Base-by-base conservation (phyloP, 30 jellyfish, hydroid and myxozoan species). In the Turritopsis dohrnii region DNA sequence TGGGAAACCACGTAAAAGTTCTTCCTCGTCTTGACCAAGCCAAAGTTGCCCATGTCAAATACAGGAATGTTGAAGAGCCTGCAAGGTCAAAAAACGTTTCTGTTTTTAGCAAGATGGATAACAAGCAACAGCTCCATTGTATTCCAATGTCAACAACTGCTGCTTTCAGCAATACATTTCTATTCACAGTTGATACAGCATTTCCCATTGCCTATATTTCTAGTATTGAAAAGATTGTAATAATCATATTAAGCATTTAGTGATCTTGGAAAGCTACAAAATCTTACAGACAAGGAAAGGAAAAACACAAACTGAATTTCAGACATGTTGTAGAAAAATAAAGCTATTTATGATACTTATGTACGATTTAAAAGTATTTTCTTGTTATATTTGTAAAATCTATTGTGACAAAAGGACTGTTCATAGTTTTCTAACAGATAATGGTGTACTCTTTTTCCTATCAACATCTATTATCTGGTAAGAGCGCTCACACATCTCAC, bases 41-140 rank as follows among this genome's bases (percentile, higher is more conserved):
- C 26, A 93, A 86, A 8, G 96, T 76, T 28, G 75, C 89, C 98
- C 98, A 93, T 29, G 98, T 82, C 52, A 93, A 89, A 21, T 76
- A 71, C 80, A 93, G 88, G 76, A 93, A 93, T 0, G 98, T 88
- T 30, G 96, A 87, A 19, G 98, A 93, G 19, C 98, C 98, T 16
- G 95, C 96, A 22, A 93, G 88, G 66, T 93, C 98, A 80, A 88
- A 93, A 83, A 93, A 93, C n/a, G 69, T 80, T 79, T 93, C 98
- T 0, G 98, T 93, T 66, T 93, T 80, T 79, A 93, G 86, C 71
- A 79, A 81, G n/a, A 88, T 88, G 65, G 98, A 96, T 8, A 89
- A 79, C 8, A 90, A 89, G 88, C 95, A 88, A 16, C 84, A 71
- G 0, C 82, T 86, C 98, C 98, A 93, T 79, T 93, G 98, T 13